A percentile compares a stretch with the other conserved stretches of the same genome.
These are phyloP conservation scores for Ennomos fuscantarius DNA, from an alignment of 2,888 invertebrate species.

Conservation along the genomic window DNA sequence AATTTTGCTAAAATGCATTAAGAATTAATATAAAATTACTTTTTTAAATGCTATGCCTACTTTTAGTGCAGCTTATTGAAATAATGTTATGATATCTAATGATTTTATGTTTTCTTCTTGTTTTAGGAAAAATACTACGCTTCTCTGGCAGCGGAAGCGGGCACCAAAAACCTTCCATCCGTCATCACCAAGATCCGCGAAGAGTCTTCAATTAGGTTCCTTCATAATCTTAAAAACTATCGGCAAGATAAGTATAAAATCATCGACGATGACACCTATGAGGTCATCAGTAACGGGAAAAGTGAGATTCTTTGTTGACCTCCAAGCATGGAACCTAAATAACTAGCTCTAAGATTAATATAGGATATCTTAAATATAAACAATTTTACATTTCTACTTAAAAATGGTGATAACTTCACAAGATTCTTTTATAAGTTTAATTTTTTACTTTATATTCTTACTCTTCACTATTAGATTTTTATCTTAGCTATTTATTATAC, in stretches of 20 bases:
- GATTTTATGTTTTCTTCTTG: constrained; percentile 21
- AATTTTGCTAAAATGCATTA: too few relatives aligned
- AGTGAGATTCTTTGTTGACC: constrained; percentile 76
- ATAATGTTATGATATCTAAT: too few relatives aligned
- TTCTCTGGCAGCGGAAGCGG: constrained; percentile 87
- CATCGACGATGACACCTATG: constrained; percentile 87
- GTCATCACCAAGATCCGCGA: constrained; percentile 89
- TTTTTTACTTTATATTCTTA: constrained; percentile 9
- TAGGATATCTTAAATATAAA: constrained; percentile 31
- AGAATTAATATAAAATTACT: too few relatives aligned
- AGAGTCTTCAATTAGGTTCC: constrained; percentile 86
- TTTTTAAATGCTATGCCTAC: too few relatives aligned
- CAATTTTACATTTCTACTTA: constrained; percentile 18
- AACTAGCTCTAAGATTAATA: constrained; percentile 35
- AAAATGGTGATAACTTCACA: background rate
- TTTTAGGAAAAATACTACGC: constrained; percentile 89
- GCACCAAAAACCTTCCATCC: constrained; percentile 86
- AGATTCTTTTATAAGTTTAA: background rate
- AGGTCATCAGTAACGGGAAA: constrained; percentile 75
- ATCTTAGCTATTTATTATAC: constrained; percentile 33
- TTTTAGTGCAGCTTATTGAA: too few relatives aligned
- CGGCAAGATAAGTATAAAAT: constrained; percentile 88
- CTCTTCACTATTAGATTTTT: background rate
- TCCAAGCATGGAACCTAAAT: constrained; percentile 22
- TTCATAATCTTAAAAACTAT: constrained; percentile 87